phyloP scores from a whole-genome alignment of 2,113 vertebrate species.

The Poeciliopsis prolifica region DNA sequence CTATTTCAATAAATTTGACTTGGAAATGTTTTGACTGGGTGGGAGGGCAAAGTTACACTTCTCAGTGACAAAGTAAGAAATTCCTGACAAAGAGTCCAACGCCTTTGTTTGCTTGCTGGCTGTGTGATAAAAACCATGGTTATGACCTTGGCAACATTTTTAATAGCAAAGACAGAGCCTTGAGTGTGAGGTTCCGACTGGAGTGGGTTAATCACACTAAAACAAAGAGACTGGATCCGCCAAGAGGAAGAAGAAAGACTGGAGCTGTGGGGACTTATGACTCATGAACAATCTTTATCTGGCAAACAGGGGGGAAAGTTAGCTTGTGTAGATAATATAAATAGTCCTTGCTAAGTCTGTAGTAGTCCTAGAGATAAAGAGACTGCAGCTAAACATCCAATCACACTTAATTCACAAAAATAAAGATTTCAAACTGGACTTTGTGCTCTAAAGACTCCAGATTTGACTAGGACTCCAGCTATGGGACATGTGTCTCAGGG shows the following conservation, averaged over 20 bases:
- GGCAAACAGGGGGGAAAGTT: too few species aligned
- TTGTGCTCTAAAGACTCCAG: too few species aligned
- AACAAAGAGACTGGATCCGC: conserved; percentile 50
- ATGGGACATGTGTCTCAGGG: too few species aligned
- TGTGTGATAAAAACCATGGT: conserved; percentile 63
- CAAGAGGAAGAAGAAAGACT: conserved; percentile 38
- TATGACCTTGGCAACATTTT: conserved; percentile 59
- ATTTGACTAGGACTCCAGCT: too few species aligned
- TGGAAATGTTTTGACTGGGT: conserved; percentile 16
- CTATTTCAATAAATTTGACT: conserved; percentile 11
- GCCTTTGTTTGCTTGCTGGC: conserved; percentile 66
- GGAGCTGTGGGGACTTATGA: background rate
- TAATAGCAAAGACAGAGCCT: conserved; percentile 32
- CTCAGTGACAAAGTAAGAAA: conserved; percentile 33
- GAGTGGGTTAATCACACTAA: conserved; percentile 41
- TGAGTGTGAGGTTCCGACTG: conserved; percentile 51
- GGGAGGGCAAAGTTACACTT: conserved; percentile 19
- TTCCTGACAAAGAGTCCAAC: conserved; percentile 50
- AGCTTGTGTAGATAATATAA: too few species aligned
- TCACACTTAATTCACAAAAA: too few species aligned
- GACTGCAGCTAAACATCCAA: too few species aligned
- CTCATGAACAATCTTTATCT: too few species aligned
- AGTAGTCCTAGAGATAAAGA: too few species aligned
- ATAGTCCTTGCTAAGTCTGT: too few species aligned
- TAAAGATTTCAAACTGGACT: too few species aligned